Conservation (phyloP, 2,888 invertebrate genomes). For the Oegoconia quadripuncta region DNA sequence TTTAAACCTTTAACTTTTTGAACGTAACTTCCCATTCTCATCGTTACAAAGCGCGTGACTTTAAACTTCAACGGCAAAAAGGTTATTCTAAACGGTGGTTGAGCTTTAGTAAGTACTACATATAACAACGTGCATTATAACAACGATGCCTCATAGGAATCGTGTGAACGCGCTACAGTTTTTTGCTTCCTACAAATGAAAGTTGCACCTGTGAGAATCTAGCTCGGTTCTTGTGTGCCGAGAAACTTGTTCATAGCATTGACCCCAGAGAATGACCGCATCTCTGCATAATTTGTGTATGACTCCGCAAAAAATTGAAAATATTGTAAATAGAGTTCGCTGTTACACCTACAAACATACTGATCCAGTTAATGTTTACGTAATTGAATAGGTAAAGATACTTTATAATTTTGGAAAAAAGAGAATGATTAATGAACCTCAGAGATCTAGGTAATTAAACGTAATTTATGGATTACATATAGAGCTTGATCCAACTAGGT, state of each 20-base stretch:
- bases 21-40: slow-evolving; percentile 31
- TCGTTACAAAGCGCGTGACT: slow-evolving; percentile 32
- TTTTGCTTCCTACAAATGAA: slow-evolving; percentile 72
- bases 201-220: slow-evolving; percentile 72
- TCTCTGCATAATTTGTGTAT: slow-evolving; percentile 2
- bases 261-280: slow-evolving; percentile 11
- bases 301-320: too few relatives aligned
- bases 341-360: too few relatives aligned
- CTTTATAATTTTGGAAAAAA: too few relatives aligned
- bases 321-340: too few relatives aligned
- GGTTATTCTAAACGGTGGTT: slow-evolving; percentile 10
- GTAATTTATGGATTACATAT: too few relatives aligned
- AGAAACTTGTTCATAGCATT: slow-evolving; percentile 43
- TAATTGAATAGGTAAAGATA: too few relatives aligned
- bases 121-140: slow-evolving; percentile 12
- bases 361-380: too few relatives aligned
- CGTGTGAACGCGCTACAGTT: slow-evolving; percentile 69
- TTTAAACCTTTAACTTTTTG: slow-evolving; percentile 4
- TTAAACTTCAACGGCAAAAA: slow-evolving; percentile 51
- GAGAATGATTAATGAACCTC: too few relatives aligned
- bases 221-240: slow-evolving; percentile 45
- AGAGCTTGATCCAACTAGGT: too few relatives aligned
- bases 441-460: too few relatives aligned
- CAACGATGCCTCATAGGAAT: slow-evolving; percentile 26
- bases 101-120: slow-evolving; percentile 3